A percentile compares a stretch with the other conserved stretches of the same genome.
phyloP scores from a whole-genome alignment of 2,797 vertebrate genomes.

The Pseudocheirus occidentalis region DNA sequence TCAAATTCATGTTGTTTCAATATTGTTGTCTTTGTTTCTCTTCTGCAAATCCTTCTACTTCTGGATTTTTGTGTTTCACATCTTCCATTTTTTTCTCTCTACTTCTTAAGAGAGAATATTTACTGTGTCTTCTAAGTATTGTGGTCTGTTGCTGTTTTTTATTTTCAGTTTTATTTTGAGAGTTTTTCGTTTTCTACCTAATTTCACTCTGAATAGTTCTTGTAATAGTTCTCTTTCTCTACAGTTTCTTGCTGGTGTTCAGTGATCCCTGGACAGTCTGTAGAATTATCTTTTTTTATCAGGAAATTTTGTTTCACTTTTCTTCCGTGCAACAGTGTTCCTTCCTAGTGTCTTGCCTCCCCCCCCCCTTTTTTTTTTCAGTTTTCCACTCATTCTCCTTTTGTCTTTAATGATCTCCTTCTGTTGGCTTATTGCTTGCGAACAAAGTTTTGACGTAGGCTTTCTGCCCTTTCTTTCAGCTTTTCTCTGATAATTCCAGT shows the following conservation, averaged over 20 bases:
- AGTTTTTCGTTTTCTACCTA: neutral
- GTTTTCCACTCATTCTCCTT: neutral
- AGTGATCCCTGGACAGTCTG: neutral
- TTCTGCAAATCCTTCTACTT: neutral
- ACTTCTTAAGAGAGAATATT: neutral
- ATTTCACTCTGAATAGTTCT: neutral
- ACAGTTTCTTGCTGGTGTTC: neutral
- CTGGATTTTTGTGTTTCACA: neutral
- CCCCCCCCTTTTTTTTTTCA: neutral
- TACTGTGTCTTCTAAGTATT: neutral
- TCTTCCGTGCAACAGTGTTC: neutral
- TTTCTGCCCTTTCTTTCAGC: neutral
- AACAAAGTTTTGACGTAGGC: neutral
- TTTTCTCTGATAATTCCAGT: neutral
- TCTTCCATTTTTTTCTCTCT: neutral
- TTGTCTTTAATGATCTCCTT: neutral
- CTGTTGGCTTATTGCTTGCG: neutral
- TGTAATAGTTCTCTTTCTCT: neutral
- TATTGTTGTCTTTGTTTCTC: neutral
- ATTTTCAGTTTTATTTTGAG: neutral
- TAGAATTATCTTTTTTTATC: neutral
- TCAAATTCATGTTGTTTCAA: neutral
- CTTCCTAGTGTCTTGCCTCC: neutral
- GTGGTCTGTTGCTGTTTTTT: neutral
- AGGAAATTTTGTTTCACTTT: neutral